Base-by-base conservation (phyloP, 2,888 invertebrate genomes). In the Tenodera sinensis region DNA sequence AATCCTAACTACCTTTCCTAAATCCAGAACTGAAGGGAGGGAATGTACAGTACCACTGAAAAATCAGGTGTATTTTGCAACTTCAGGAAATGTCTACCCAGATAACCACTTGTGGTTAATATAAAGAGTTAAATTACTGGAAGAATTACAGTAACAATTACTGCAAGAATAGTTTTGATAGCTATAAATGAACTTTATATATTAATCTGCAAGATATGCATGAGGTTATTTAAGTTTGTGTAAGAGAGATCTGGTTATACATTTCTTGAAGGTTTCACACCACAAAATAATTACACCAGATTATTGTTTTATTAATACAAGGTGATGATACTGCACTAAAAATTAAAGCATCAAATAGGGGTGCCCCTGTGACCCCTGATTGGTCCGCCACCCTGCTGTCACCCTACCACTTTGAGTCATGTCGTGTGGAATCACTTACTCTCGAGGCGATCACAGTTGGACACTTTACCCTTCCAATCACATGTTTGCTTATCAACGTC, bases 381-480 rank as follows among this genome's bases (percentile, higher is more conserved):
- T 82, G 88, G 83, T 88, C 89, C 89, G 88, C 84, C 90, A 90
- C 90, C 90, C 89, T 85, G 82, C n/a, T 34, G 47, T 83, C 42
- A 47, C 81, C 88, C 28, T 88, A 84, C 20, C 82, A 54, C 89
- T 71, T 71, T 71, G 54, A 71, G 54, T 71, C 54, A 71, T 71
- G 20, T 71, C 54, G 54, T 71, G 71, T 27, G 28, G 82, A 83
- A 83, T 83, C 87, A 92, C 98, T 98, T 97, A 98, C 98, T 98
- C 96, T 98, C 98, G 94, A 98, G 96, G 95, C 96, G 97, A 96
- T 98, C 97, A 96, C 98, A 98, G 96, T 97, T 98, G 95, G 95
- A 96, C 95, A 98, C 98, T 96, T 98, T 98, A 95, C 97, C 98
- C 96, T 98, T 98, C 98, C 98, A 98, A 96, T 98, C 98, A 95